Evolutionary conservation across 2,888 invertebrate genomes (phyloP).

Genomic region (Mimumesa dahlbomi): DNA sequence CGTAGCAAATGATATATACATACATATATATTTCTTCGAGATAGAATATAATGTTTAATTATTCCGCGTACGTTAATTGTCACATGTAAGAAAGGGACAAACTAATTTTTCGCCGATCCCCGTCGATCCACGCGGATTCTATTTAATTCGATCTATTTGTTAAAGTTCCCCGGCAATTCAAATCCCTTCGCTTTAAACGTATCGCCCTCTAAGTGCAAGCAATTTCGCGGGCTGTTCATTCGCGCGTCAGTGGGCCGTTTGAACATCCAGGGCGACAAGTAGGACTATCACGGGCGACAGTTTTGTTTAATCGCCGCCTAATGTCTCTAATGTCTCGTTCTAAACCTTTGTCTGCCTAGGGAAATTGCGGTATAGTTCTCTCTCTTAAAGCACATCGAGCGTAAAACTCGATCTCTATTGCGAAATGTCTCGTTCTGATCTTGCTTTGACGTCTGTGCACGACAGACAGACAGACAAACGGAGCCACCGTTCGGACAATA

Average conservation of each 20-base stretch:
- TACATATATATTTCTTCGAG: too few relatives aligned
- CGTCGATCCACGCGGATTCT: not conserved
- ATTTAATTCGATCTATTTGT: conserved; percentile 1
- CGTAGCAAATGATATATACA: too few relatives aligned
- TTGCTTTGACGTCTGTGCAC: conserved; percentile 47
- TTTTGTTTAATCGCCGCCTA: conserved; percentile 62
- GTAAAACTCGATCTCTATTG: conserved; percentile 56
- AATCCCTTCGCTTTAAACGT: conserved; percentile 31
- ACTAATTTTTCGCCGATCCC: too few relatives aligned
- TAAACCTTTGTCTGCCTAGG: conserved; percentile 47
- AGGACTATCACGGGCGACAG: conserved; percentile 46
- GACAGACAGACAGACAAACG: too few relatives aligned
- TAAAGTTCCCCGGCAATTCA: conserved; percentile 15
- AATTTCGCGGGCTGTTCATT: conserved; percentile 32
- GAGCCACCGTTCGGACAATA: conserved; percentile 24
- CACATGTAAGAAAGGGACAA: too few relatives aligned
- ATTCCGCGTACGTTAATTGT: too few relatives aligned
- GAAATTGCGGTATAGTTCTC: conserved; percentile 40
- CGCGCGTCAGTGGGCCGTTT: conserved; percentile 34
- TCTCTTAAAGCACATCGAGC: conserved; percentile 33
- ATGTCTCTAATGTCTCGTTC: conserved; percentile 56
- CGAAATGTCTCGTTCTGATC: conserved; percentile 34
- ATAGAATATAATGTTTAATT: too few relatives aligned
- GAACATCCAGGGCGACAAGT: conserved; percentile 34
- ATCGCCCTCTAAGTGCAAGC: not conserved